Evolutionary conservation across 1,140 invertebrate genomes (phyloP).

Genomic region (Gryon sp.): DNA sequence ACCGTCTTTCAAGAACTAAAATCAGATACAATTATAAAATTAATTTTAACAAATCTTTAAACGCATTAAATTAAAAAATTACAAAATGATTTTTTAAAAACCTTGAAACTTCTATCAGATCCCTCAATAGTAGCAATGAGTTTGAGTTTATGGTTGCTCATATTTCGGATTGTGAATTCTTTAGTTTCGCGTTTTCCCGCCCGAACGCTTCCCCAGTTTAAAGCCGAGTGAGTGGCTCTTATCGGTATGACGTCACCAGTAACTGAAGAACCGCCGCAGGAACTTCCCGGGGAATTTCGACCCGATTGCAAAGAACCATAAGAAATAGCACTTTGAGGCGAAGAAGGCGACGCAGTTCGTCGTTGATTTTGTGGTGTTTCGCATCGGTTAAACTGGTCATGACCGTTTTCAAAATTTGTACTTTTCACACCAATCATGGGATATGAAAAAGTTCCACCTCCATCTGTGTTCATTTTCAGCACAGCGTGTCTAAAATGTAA

Average conservation of each 20-base stretch:
- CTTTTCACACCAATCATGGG: conserved; percentile 65
- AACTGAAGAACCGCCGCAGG: conserved; percentile 66
- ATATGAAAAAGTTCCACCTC: conserved; percentile 62
- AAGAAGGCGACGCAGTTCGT: conserved; percentile 68
- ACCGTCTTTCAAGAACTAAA: conserved; percentile 75
- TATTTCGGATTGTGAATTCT: conserved; percentile 79
- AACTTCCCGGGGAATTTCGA: conserved; percentile 74
- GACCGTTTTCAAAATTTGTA: conserved; percentile 41
- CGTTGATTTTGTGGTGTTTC: conserved; percentile 69
- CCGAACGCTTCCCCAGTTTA: conserved; percentile 80
- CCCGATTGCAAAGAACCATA: conserved; percentile 68
- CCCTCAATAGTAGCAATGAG: conserved; percentile 75
- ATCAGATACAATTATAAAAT: conserved; percentile 37
- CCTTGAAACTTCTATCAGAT: conserved; percentile 73
- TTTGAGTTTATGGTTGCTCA: conserved; percentile 77
- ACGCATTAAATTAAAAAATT: conserved; percentile 3
- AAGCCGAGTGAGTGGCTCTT: conserved; percentile 76
- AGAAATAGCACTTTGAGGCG: conserved; percentile 71
- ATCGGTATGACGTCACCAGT: conserved; percentile 75
- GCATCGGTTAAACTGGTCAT: conserved; percentile 64
- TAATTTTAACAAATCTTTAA: background rate
- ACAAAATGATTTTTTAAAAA: conserved; percentile 35
- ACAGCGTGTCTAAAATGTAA: conserved; percentile 59
- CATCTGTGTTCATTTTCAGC: conserved; percentile 65
- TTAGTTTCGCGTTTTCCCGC: conserved; percentile 76